Percentiles rank a stretch among this genome's conserved stretches.
phyloP scores from a whole-genome alignment of 1,140 invertebrate genomes.

The Odontomachus brunneus region DNA sequence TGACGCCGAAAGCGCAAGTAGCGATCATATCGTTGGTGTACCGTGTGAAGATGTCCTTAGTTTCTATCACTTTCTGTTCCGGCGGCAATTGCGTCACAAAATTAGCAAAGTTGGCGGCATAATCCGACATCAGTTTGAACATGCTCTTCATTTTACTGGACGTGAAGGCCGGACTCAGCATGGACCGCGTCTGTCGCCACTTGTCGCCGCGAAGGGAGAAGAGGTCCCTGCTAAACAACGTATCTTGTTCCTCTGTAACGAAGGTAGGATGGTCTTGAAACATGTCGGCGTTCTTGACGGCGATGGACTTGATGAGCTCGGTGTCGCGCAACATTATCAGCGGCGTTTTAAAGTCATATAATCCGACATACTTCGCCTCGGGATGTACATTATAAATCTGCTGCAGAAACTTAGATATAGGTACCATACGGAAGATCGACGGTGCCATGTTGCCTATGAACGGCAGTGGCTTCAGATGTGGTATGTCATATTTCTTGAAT shows the following conservation, averaged over 20 bases:
- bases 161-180: conserved; percentile 65
- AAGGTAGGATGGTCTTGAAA: conserved; percentile 79
- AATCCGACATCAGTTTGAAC: conserved; percentile 62
- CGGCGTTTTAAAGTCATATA: conserved; percentile 45
- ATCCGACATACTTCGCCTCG: conserved; percentile 65
- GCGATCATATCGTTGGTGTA: no score
- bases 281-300: conserved; percentile 64
- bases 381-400: not conserved
- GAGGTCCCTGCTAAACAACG: no score
- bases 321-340: conserved; percentile 77
- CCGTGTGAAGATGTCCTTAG: no score
- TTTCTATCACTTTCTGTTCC: no score
- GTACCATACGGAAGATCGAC: no score
- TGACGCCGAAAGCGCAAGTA: no score
- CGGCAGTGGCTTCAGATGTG: no score
- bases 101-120: not conserved
- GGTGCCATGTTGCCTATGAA: no score
- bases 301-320: conserved; percentile 74
- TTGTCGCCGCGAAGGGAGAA: no score
- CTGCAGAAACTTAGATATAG: no score
- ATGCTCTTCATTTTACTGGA: conserved; percentile 73
- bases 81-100: not conserved
- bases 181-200: no score
- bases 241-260: not conserved
- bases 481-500: no score